Evolutionary conservation across 2,113 vertebrate genomes (phyloP).

Genomic region (Varanus komodoensis): DNA sequence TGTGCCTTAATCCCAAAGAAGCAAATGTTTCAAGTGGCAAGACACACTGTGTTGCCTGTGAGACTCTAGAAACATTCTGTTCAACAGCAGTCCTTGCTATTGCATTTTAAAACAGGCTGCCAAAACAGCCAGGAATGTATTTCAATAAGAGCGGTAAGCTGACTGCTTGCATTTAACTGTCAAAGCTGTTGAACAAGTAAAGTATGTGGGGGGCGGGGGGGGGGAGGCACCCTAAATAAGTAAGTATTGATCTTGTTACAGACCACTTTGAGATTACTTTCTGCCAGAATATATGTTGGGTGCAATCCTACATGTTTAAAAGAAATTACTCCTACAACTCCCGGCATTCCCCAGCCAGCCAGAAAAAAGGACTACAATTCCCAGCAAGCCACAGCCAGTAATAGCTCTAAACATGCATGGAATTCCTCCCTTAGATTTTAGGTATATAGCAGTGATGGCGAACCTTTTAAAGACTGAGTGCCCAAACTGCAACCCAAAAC

Average conservation of each 20-base stretch:
- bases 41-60: conserved; percentile 44
- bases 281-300: not conserved
- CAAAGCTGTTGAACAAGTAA: not conserved
- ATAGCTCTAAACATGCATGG: too few species aligned
- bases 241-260: not conserved
- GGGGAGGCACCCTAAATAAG: not conserved
- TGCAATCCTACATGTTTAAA: too few species aligned
- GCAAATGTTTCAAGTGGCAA: conserved; percentile 58
- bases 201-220: not conserved
- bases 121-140: not conserved
- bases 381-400: too few species aligned
- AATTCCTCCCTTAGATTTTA: not conserved
- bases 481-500: too few species aligned
- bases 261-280: not conserved
- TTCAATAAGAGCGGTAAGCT: not conserved
- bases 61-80: conserved; percentile 49
- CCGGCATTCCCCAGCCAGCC: too few species aligned
- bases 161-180: accelerated
- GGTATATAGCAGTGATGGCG: not conserved
- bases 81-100: conserved; percentile 54
- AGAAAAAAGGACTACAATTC: too few species aligned
- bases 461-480: too few species aligned
- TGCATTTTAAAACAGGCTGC: not conserved
- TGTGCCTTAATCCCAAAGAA: conserved; percentile 56
- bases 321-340: too few species aligned